A percentile compares a stretch with the other conserved stretches of the same genome.
phyloP scores from a whole-genome alignment of 2,113 vertebrate genomes.

The Steatornis caripensis region DNA sequence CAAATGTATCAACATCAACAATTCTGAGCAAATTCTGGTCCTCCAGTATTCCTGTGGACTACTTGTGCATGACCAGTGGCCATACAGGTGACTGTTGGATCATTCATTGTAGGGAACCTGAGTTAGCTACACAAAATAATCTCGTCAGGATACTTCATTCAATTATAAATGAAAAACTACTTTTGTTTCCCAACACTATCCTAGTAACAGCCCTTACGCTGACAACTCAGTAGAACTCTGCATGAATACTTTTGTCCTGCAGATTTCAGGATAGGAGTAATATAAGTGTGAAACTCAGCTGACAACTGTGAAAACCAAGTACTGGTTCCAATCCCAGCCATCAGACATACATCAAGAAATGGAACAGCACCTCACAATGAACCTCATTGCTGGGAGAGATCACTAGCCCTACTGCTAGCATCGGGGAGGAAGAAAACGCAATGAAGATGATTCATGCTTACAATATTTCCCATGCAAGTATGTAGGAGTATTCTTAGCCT shows the following conservation, averaged over 20 bases:
- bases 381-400: neutral
- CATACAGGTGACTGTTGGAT: neutral
- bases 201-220: neutral
- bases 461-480: neutral
- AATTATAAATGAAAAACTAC: neutral
- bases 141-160: neutral
- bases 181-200: neutral
- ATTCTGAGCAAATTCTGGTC: neutral
- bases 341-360: neutral
- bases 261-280: neutral
- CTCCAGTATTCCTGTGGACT: neutral
- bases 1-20: neutral
- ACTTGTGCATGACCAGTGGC: neutral
- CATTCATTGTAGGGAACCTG: neutral
- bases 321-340: neutral
- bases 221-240: neutral
- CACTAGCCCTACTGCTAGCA: neutral
- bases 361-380: neutral
- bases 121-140: neutral
- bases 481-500: conserved; percentile 16
- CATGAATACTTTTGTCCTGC: neutral
- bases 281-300: neutral
- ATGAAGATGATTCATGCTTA: neutral
- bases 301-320: neutral
- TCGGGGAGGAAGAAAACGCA: neutral